phyloP scores from a whole-genome alignment of 2,113 vertebrate species.

The Paracanthobrama guichenoti region DNA sequence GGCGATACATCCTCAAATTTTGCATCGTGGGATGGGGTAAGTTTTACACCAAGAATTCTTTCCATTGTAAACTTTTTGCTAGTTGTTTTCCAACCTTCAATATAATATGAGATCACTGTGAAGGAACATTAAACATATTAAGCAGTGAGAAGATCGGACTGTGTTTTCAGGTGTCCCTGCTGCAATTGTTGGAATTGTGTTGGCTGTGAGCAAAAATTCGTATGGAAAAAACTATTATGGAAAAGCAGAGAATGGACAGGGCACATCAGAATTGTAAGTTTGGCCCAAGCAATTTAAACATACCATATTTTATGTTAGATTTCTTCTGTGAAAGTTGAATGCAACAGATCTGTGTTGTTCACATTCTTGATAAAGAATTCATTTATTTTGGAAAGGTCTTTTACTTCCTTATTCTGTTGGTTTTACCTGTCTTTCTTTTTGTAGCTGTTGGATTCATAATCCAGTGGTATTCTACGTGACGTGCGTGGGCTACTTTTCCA shows the following conservation, averaged over 20 bases:
- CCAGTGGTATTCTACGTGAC: slow-evolving; percentile 84
- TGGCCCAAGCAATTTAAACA: background rate
- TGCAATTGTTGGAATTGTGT: slow-evolving; percentile 80
- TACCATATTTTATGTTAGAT: background rate
- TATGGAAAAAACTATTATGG: slow-evolving; percentile 81
- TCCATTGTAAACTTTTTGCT: background rate
- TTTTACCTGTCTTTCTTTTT: slow-evolving; percentile 18
- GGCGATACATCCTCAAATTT: slow-evolving; percentile 95
- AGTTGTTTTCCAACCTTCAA: background rate
- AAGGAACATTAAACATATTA: background rate
- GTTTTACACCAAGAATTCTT: slow-evolving; percentile 49
- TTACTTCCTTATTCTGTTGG: background rate
- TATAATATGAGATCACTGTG: background rate
- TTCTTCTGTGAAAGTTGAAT: background rate
- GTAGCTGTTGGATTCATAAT: slow-evolving; percentile 90
- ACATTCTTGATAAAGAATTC: background rate
- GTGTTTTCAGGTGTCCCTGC: slow-evolving; percentile 85
- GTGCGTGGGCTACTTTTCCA: slow-evolving; percentile 87
- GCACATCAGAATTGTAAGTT: slow-evolving; percentile 88
- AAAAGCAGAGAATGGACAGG: slow-evolving; percentile 65
- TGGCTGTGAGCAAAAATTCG: slow-evolving; percentile 76
- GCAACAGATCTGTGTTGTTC: background rate
- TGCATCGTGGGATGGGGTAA: slow-evolving; percentile 97
- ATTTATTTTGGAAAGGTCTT: background rate
- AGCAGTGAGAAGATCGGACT: background rate